Evolutionary conservation across 2,797 vertebrate species (phyloP).

Genomic region (Acipenser transmontanus): DNA sequence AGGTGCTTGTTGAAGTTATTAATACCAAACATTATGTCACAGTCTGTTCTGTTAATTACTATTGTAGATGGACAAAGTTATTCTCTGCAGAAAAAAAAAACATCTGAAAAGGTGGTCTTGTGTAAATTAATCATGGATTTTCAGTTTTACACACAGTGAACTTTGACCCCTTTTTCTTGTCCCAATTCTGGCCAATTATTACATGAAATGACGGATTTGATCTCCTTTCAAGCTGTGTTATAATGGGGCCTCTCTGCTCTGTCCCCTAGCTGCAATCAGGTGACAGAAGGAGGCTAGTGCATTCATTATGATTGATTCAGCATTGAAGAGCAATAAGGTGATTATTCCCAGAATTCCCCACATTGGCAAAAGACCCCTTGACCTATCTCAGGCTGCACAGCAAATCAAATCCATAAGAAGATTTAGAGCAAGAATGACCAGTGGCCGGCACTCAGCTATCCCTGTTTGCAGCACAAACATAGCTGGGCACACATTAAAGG

Average conservation of each 20-base stretch:
- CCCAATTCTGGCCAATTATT: conserved; percentile 83
- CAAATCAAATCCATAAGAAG: conserved; percentile 83
- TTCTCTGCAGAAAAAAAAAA: too few relatives aligned
- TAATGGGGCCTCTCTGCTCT: conserved; percentile 67
- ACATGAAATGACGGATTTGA: conserved; percentile 85
- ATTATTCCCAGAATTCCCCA: conserved; percentile 87
- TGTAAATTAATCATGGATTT: conserved; percentile 65
- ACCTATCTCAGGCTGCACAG: conserved; percentile 84
- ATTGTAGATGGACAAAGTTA: too few relatives aligned
- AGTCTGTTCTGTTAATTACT: too few relatives aligned
- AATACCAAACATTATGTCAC: too few relatives aligned
- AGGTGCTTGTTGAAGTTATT: too few relatives aligned
- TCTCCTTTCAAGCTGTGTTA: conserved; percentile 79
- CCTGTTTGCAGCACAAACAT: conserved; percentile 61
- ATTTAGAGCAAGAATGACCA: conserved; percentile 70
- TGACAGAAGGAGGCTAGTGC: conserved; percentile 76
- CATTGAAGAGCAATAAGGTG: conserved; percentile 74
- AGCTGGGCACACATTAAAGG: conserved; percentile 21
- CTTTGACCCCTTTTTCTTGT: conserved; percentile 65
- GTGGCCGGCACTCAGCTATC: conserved; percentile 17
- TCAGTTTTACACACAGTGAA: conserved; percentile 64
- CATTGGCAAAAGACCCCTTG: conserved; percentile 76
- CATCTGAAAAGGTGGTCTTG: not conserved
- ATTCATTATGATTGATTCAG: conserved; percentile 97
- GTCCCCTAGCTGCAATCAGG: conserved; percentile 72